These are phyloP conservation scores for Sesia bembeciformis DNA, from an alignment of 2,888 invertebrate species.

Conservation along the genomic window DNA sequence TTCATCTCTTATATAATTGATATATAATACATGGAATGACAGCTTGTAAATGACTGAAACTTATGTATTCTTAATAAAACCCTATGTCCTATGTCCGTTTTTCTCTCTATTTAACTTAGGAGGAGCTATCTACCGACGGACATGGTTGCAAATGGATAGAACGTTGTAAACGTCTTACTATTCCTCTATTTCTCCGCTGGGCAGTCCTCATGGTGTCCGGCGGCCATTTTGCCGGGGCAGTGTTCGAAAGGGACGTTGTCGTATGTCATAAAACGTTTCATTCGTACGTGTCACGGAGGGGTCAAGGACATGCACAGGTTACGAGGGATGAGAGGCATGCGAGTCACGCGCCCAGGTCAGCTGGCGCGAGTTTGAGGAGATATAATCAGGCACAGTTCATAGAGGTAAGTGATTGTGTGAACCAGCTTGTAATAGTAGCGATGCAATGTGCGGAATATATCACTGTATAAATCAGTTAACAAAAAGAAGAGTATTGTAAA, in stretches of 20 bases:
- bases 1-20: too few species aligned
- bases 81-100: too few species aligned
- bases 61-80: too few species aligned
- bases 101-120: conserved; percentile 28
- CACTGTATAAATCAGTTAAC: too few species aligned
- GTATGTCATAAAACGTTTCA: conserved; percentile 87
- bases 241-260: conserved; percentile 45
- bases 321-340: conserved; percentile 68
- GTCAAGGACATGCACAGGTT: conserved; percentile 86
- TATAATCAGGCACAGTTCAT: conserved; percentile 85
- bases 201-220: conserved; percentile 88
- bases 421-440: too few species aligned
- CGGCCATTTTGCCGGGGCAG: conserved; percentile 85
- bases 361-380: conserved; percentile 85
- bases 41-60: too few species aligned
- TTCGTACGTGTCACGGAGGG: conserved; percentile 87
- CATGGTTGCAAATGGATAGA: conserved; percentile 55
- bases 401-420: conserved; percentile 65
- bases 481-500: too few species aligned
- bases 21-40: too few species aligned
- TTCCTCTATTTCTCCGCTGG: conserved; percentile 74
- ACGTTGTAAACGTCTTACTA: conserved; percentile 38
- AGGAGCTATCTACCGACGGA: conserved; percentile 61
- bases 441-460: too few species aligned
- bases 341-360: conserved; percentile 81